Conservation (phyloP, 37 sponge, comb jelly and placozoan genomes). For the Crambe crambe region DNA sequence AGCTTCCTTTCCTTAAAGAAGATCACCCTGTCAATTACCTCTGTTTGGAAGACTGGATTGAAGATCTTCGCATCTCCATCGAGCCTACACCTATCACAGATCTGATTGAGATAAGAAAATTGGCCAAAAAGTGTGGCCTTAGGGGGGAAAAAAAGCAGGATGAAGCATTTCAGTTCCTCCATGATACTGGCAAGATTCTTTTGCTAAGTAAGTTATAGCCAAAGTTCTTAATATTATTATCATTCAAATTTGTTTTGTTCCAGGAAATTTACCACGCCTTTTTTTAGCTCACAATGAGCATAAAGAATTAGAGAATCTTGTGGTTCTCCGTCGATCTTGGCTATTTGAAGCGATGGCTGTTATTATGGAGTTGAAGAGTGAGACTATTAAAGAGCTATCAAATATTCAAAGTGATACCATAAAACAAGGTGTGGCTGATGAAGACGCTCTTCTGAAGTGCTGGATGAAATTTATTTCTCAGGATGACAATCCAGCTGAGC, state of each 20-base stretch:
- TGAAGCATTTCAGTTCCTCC: too few species aligned
- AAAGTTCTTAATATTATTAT: too few species aligned
- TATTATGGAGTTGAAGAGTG: slow-evolving; percentile 19
- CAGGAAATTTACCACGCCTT: neutral
- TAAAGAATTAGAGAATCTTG: slow-evolving; percentile 18
- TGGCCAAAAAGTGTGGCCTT: too few species aligned
- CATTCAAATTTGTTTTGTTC: neutral
- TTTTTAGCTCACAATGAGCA: slow-evolving; percentile 41
- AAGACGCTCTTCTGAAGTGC: neutral
- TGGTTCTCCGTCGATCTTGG: slow-evolving; percentile 44
- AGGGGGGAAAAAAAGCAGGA: too few species aligned
- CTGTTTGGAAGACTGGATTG: too few species aligned
- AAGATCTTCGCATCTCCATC: too few species aligned
- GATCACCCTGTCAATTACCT: too few species aligned
- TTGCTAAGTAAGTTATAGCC: too few species aligned
- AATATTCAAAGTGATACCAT: neutral
- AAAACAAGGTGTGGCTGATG: neutral
- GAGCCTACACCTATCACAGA: too few species aligned
- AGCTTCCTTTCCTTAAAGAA: too few species aligned
- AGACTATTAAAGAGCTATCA: neutral
- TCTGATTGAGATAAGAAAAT: too few species aligned
- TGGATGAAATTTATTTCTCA: slow-evolving; percentile 12
- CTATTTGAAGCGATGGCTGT: slow-evolving; percentile 55
- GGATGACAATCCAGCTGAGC: neutral
- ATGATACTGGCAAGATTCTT: too few species aligned